phyloP scores from a whole-genome alignment of 2,797 vertebrate genomes.

The Pangasius djambal region DNA sequence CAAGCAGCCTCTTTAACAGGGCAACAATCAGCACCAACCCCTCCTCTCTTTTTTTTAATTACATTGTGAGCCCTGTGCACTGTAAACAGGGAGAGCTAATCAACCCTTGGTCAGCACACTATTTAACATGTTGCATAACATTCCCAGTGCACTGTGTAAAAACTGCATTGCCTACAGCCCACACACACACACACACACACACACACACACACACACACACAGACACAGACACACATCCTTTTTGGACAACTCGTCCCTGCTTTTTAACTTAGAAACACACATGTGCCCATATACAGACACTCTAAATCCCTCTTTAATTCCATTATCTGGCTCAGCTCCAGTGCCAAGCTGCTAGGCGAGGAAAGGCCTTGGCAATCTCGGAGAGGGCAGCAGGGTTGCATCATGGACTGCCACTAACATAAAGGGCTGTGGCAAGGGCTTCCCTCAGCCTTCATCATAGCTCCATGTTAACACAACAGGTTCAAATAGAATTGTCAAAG shows the following conservation, averaged over 20 bases:
- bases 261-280: constrained; percentile 16
- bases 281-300: constrained; percentile 30
- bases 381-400: constrained; percentile 53
- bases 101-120: constrained; percentile 49
- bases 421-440: neutral
- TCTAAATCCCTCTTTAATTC: constrained; percentile 61
- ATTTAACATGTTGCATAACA: constrained; percentile 57
- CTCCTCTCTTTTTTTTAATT: constrained; percentile 31
- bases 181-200: constrained; percentile 1
- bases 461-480: neutral
- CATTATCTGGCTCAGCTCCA: constrained; percentile 51
- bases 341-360: constrained; percentile 49
- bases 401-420: constrained; percentile 17
- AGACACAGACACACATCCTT: neutral
- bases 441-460: constrained; percentile 10
- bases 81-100: constrained; percentile 49
- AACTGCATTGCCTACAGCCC: constrained; percentile 29
- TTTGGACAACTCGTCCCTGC: neutral
- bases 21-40: constrained; percentile 41
- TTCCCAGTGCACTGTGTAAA: constrained; percentile 44
- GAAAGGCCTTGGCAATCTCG: constrained; percentile 56
- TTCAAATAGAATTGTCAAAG: neutral
- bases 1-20: constrained; percentile 44
- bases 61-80: constrained; percentile 26
- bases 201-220: constrained; percentile 1